A percentile compares a stretch with the other conserved stretches of the same genome.
Conservation (phyloP, 2,113 vertebrate species). For the Gadus chalcogrammus region DNA sequence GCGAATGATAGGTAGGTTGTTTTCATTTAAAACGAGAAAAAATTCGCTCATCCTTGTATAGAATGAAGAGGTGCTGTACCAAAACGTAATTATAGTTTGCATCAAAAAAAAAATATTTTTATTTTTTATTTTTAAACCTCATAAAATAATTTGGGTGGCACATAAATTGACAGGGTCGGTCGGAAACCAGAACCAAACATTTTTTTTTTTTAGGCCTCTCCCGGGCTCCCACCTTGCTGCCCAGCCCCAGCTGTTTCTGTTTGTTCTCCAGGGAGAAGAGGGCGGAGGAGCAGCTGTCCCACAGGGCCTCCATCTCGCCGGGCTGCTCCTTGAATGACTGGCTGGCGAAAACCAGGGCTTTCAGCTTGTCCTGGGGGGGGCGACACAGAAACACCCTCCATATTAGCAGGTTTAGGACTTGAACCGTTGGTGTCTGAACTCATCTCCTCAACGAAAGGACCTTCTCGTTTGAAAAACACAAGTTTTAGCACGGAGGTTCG, state of each 20-base stretch:
- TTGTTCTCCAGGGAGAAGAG: constrained; percentile 82
- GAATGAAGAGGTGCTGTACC: too few species aligned
- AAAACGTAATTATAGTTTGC: too few species aligned
- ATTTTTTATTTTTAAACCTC: too few species aligned
- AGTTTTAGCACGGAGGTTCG: not conserved
- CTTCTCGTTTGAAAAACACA: not conserved
- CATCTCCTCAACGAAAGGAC: not conserved
- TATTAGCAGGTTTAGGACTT: not conserved
- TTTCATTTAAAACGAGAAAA: too few species aligned
- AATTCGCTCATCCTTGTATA: too few species aligned
- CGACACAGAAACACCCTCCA: not conserved
- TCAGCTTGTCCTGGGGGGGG: constrained; percentile 80
- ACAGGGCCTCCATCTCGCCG: constrained; percentile 73
- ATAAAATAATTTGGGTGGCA: too few species aligned
- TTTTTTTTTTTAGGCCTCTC: too few species aligned
- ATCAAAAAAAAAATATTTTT: too few species aligned
- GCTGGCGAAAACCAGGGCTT: constrained; percentile 79
- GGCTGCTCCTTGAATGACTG: constrained; percentile 76
- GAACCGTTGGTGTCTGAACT: too few species aligned
- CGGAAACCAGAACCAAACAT: too few species aligned
- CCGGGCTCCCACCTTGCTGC: constrained; percentile 71
- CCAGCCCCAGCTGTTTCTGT: constrained; percentile 84
- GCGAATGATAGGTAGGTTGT: too few species aligned
- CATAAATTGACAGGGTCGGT: too few species aligned
- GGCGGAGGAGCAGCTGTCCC: constrained; percentile 75